Conservation (phyloP, 2,113 vertebrate species). For the Piliocolobus tephrosceles region DNA sequence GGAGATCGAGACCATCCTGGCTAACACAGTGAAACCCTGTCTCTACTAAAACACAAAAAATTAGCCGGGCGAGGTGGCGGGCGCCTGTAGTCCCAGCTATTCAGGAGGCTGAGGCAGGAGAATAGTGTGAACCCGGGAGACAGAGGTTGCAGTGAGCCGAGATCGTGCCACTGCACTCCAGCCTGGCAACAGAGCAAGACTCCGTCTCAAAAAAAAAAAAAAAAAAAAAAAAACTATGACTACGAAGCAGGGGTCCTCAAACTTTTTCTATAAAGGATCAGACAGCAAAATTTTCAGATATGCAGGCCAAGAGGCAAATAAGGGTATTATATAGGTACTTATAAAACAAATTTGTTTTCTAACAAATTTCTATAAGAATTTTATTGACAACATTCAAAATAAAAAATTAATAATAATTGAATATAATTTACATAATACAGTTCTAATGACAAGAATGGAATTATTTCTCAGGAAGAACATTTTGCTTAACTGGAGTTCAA, state of each 20-base stretch:
- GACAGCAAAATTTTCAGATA: not conserved
- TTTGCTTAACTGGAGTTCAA: constrained; percentile 19
- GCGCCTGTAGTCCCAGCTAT: too few species aligned
- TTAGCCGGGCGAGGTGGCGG: too few species aligned
- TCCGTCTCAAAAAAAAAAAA: too few species aligned
- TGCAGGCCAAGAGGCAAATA: not conserved
- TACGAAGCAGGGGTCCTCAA: not conserved
- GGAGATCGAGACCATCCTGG: too few species aligned
- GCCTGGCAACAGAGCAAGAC: too few species aligned
- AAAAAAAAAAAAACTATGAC: not conserved
- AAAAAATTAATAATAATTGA: not conserved
- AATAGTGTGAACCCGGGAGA: too few species aligned
- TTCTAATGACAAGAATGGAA: not conserved
- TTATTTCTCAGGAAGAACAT: not conserved
- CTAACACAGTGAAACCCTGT: too few species aligned
- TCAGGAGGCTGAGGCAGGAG: too few species aligned
- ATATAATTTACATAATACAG: not conserved
- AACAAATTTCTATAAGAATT: constrained; percentile 17
- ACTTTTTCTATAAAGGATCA: not conserved
- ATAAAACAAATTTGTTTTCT: not conserved
- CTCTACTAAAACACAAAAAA: too few species aligned
- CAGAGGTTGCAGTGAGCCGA: too few species aligned
- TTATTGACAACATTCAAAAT: constrained; percentile 49
- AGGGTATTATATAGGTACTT: not conserved
- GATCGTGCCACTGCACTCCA: too few species aligned